Percentiles rank a stretch among this genome's conserved stretches.
Evolutionary conservation across 1,140 invertebrate species (phyloP).

Genomic region (Drosophila kurseongensis): DNA sequence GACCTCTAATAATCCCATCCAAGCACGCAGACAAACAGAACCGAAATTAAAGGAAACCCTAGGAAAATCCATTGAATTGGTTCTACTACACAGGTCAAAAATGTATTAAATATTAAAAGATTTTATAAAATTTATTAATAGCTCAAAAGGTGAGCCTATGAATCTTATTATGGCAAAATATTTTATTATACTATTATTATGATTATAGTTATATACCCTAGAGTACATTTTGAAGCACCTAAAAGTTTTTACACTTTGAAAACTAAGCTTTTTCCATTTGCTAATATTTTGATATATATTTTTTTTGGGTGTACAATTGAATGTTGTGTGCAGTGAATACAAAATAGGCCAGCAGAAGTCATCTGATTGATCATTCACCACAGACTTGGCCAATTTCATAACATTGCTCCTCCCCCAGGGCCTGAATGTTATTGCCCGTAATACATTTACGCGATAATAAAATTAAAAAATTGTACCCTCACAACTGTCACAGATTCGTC

Average conservation of each 20-base stretch:
- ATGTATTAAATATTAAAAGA: no score
- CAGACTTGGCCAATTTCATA: conserved; percentile 17
- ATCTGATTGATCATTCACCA: conserved; percentile 38
- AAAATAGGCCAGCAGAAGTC: conserved; percentile 10
- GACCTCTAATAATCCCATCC: conserved; percentile 59
- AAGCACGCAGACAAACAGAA: conserved; percentile 61
- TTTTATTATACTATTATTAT: no score
- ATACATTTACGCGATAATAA: conserved; percentile 48
- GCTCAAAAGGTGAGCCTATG: no score
- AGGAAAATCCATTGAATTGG: conserved; percentile 20
- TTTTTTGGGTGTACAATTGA: not conserved
- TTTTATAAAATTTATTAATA: no score
- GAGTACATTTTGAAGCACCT: no score
- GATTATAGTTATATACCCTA: no score
- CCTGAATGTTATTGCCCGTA: conserved; percentile 17
- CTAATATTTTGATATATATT: not conserved
- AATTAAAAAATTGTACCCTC: conserved; percentile 45
- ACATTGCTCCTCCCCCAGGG: not conserved
- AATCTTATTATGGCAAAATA: no score
- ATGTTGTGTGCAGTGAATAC: conserved; percentile 32
- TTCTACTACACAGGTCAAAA: not conserved
- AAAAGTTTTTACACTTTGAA: no score
- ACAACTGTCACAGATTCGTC: conserved; percentile 40
- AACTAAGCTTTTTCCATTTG: no score
- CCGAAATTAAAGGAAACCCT: conserved; percentile 28